Conservation (phyloP, 2,888 invertebrate species). For the Thereva unica region DNA sequence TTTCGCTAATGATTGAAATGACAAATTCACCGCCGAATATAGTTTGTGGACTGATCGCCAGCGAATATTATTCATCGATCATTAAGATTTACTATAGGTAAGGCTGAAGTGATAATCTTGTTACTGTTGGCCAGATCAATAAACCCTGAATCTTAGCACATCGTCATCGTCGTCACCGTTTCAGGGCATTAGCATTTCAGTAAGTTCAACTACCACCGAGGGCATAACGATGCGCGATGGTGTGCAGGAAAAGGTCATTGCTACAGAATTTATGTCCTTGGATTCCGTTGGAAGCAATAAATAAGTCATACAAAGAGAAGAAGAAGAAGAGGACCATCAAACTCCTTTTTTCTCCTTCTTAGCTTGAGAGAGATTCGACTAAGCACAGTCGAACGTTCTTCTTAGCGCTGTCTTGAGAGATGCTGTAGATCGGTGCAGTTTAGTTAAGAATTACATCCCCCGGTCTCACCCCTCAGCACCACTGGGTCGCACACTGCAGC, state of each 20-base stretch:
- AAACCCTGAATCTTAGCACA: slow-evolving; percentile 23
- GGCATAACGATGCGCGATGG: slow-evolving; percentile 13
- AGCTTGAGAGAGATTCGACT: neutral
- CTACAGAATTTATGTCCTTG: slow-evolving; percentile 42
- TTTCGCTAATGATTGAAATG: slow-evolving; percentile 3
- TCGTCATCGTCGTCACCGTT: neutral
- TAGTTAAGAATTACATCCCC: neutral
- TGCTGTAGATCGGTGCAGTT: slow-evolving; percentile 9
- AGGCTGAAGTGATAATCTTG: too few relatives aligned
- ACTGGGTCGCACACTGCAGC: neutral
- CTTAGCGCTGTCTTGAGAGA: neutral
- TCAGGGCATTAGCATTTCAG: slow-evolving; percentile 14
- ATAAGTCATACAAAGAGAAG: slow-evolving; percentile 27
- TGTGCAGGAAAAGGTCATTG: slow-evolving; percentile 39
- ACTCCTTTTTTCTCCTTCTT: slow-evolving; percentile 12
- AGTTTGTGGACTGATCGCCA: too few relatives aligned
- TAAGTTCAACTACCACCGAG: slow-evolving; percentile 19
- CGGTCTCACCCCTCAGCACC: neutral
- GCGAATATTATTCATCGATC: too few relatives aligned
- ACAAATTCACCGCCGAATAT: too few relatives aligned
- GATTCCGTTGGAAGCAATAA: slow-evolving; percentile 41
- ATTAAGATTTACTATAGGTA: too few relatives aligned
- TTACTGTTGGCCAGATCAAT: slow-evolving; percentile 9
- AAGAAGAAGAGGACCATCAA: slow-evolving; percentile 3
- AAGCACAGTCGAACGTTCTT: slow-evolving; percentile 3